phyloP scores from a whole-genome alignment of 1,140 invertebrate genomes.

The Tetramorium alpestre region DNA sequence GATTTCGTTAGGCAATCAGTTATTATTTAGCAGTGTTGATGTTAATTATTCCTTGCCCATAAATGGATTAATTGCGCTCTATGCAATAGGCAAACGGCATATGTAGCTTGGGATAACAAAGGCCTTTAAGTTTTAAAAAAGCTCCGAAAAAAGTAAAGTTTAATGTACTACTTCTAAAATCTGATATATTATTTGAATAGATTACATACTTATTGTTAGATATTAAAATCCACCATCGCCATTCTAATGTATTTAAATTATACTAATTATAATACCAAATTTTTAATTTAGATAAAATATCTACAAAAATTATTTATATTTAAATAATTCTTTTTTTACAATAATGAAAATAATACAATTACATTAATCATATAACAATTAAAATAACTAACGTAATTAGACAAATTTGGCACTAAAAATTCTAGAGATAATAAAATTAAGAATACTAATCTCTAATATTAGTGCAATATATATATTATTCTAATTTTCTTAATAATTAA shows the following conservation, averaged over 20 bases:
- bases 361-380: constrained; percentile 4
- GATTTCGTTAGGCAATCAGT: constrained; percentile 15
- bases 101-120: constrained; percentile 2
- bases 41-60: constrained; percentile 57
- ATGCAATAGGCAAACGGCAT: constrained; percentile 27
- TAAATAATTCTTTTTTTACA: not conserved
- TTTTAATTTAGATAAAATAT: not conserved
- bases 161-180: constrained; percentile 6
- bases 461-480: not conserved
- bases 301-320: not conserved
- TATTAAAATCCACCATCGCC: not conserved
- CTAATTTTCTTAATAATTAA: not conserved
- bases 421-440: constrained; percentile 9
- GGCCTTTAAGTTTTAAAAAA: not conserved
- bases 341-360: not conserved
- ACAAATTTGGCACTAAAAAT: not conserved
- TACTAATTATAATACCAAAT: constrained; percentile 19
- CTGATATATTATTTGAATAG: not conserved
- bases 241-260: not conserved
- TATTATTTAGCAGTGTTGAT: constrained; percentile 28
- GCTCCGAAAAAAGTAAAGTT: not conserved
- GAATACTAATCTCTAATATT: not conserved
- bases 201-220: not conserved
- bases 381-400: not conserved
- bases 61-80: constrained; percentile 46